Evolutionary conservation across 2,888 invertebrate species (phyloP).

Genomic region (Tiliacea aurago): DNA sequence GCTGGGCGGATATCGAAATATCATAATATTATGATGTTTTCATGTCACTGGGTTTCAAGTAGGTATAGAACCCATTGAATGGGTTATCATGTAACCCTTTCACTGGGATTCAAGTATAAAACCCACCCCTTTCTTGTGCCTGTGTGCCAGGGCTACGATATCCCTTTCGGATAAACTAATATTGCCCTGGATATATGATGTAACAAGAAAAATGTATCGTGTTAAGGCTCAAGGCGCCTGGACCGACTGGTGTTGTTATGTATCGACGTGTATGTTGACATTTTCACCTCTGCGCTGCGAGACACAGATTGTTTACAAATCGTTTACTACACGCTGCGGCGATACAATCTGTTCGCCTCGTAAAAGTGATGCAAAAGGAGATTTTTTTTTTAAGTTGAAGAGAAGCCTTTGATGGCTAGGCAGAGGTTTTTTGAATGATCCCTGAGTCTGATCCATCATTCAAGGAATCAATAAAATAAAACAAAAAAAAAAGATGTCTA

Average conservation of each 20-base stretch:
- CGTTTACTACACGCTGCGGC: constrained; percentile 11
- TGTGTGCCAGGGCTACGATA: too few species aligned
- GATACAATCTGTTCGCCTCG: constrained; percentile 23
- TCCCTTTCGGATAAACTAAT: too few species aligned
- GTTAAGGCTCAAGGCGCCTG: background rate
- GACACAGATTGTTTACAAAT: constrained; percentile 52
- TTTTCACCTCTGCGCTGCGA: constrained; percentile 13
- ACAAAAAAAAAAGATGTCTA: background rate
- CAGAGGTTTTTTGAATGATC: background rate
- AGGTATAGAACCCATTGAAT: too few species aligned
- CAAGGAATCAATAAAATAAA: background rate
- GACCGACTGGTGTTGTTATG: background rate
- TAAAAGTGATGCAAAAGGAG: constrained; percentile 14
- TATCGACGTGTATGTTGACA: constrained; percentile 16
- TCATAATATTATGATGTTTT: too few species aligned
- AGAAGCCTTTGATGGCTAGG: background rate
- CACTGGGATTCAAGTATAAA: too few species aligned
- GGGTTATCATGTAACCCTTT: too few species aligned
- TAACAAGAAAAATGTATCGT: background rate
- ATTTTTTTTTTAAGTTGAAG: too few species aligned
- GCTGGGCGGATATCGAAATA: too few species aligned
- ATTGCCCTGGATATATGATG: too few species aligned
- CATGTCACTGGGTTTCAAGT: too few species aligned
- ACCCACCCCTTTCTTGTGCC: too few species aligned
- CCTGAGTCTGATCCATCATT: background rate